Evolutionary conservation across 2,888 invertebrate species (phyloP), one percentile per base, ranked within the genome.

Genomic region (Spilarctia lutea): DNA sequence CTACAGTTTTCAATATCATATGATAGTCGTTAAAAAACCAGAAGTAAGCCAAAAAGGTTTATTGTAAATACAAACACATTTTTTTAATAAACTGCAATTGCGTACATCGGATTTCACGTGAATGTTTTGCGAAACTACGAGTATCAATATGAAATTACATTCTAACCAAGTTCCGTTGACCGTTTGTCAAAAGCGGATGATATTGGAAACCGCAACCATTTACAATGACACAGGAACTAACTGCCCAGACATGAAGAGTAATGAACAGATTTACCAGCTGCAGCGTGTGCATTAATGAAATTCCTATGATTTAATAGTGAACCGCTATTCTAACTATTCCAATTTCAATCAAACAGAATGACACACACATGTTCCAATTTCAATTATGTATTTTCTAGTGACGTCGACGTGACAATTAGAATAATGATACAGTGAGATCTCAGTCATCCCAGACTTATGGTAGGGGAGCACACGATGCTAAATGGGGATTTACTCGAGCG

Each of bases 231-330:
- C 69, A 72, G 65, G 71, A 69, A 76, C 75, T 68, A 66, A 8
- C 75, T 80, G 73, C 42, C 42, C 11, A 42, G 74, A 30, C 39
- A 74, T 65, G 72, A 75, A 74, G 74, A 79, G 78, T 77, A 85
- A 83, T 84, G 79, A 83, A 84, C 85, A 81, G 75, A 75, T 69
- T 68, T 68, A 74, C 75, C 77, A 77, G 74, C 81, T 81, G 84
- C 77, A 81, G 71, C 68, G 72, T 71, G 79, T 90, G 87, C 90
- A 90, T 90, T 88, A 90, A 88, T 88, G 83, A 89, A 87, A 42
- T 42, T 42, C 42, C 11, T 42, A 42, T 42, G 42, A 42, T 42
- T 42, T 8, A 42, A 42, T 11, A 42, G 42, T 42, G 76, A 71
- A 76, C 73, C 60, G 75, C 78, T 60, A 24, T 72, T 52, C 67